Conservation (phyloP, 2,113 vertebrate species). For the Ploceus nigricollis region DNA sequence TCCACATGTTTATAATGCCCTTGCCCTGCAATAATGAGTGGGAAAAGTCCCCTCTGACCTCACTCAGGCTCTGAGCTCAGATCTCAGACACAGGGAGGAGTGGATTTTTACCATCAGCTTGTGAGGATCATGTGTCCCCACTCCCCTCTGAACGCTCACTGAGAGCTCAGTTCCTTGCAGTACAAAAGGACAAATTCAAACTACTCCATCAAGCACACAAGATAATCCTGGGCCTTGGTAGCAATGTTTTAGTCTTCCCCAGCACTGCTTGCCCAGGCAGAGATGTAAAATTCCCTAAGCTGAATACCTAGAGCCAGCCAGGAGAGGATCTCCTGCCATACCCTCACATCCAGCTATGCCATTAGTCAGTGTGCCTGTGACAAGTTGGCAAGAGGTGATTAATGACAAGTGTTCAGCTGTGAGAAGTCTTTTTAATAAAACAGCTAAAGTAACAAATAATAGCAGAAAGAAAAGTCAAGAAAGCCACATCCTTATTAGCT, state of each 20-base stretch:
- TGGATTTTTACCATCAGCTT: neutral
- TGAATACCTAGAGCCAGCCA: neutral
- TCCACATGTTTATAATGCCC: fast-evolving
- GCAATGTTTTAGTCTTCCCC: neutral
- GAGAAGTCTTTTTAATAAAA: neutral
- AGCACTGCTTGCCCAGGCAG: neutral
- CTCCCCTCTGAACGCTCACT: fast-evolving
- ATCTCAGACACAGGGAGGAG: neutral
- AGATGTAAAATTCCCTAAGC: neutral
- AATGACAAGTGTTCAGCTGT: neutral
- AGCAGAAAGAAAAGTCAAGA: neutral
- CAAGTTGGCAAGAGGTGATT: neutral
- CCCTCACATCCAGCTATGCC: neutral
- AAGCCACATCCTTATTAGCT: neutral
- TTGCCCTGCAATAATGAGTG: neutral
- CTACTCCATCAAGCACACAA: neutral
- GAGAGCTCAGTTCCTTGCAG: neutral
- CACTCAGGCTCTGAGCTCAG: neutral
- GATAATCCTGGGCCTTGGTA: neutral
- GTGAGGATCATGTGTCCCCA: fast-evolving
- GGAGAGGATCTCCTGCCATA: neutral
- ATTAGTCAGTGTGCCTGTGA: neutral
- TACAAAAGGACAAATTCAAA: neutral
- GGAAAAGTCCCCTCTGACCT: neutral
- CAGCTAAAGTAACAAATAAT: neutral